Evolutionary conservation across 2,888 invertebrate genomes (phyloP), one percentile per base, ranked within the genome.

Genomic region (Archaeoteleia sp.): DNA sequence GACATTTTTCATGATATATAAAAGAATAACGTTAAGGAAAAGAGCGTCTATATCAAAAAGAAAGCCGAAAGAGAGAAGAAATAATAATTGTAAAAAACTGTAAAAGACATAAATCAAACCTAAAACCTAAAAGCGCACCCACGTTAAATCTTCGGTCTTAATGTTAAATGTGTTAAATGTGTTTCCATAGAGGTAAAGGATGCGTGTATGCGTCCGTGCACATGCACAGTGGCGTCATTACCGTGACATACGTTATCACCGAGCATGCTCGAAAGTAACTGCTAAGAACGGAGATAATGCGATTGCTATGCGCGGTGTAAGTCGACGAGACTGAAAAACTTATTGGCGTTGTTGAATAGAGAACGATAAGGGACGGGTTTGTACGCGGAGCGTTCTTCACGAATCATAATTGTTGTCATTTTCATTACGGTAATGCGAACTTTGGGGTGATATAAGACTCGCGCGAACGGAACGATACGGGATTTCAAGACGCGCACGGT

Each of bases 231-330:
- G 37, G 46, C 58, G 55, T 55, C 49, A 60, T 67, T 60, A 61
- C 35, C 45, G 67, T 54, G 67, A 67, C 60, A 61, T 23, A 43
- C 57, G 58, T 67, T 67, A 67, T 67, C 67, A 48, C 45, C 15
- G 53, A 62, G 42, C 49, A 49, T 39, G 61, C 67, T 67, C 46
- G 57, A 51, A 61, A 67, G 61, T 61, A 55, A 61, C 60, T 54
- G 66, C 60, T 42, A 60, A 37, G 15, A 60, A 51, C 32, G 42
- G 29, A 39, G 60, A 67, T 66, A 60, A 66, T 49, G 49, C 48
- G 25, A 49, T 53, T 66, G 49, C 35, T 54, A 67, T 55, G 46
- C 43, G 49, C 30, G 54, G 30, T 15, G 49, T 27, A 34, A 58
- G 54, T 54, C 29, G 32, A 39, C 39, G 10, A 15, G 13, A 7